Percentiles rank a stretch among this genome's conserved stretches.
These are phyloP conservation scores for Manis crassicaudata DNA, from an alignment of 2,797 vertebrate genomes.

Conservation along the genomic window DNA sequence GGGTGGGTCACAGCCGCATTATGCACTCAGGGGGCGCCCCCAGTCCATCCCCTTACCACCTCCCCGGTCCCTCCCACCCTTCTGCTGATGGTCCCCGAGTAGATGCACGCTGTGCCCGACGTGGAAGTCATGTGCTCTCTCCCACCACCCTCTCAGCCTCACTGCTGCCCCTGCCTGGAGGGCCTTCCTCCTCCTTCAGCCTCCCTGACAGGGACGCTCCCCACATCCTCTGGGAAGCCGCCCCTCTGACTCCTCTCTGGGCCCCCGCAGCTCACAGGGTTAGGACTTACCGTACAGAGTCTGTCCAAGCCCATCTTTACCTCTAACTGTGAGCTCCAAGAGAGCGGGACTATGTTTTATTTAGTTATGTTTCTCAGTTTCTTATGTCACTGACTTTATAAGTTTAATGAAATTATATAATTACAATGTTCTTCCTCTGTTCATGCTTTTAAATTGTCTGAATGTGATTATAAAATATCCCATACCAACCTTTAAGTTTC, in stretches of 20 bases:
- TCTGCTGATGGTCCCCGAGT: background rate
- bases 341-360: background rate
- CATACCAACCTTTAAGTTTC: background rate
- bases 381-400: background rate
- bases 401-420: background rate
- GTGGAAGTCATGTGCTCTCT: rapidly evolving
- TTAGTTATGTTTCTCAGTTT: background rate
- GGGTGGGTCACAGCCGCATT: background rate
- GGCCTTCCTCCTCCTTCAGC: background rate
- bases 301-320: background rate
- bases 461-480: background rate
- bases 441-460: background rate
- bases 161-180: background rate
- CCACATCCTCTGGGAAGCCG: background rate
- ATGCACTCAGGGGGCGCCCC: rapidly evolving
- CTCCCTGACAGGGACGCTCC: background rate
- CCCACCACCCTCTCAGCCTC: background rate
- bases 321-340: background rate
- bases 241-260: background rate
- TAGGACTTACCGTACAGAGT: background rate
- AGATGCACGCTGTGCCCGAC: background rate
- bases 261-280: background rate
- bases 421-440: background rate
- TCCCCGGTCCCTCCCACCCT: background rate
- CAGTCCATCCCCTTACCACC: background rate